phyloP scores from a whole-genome alignment of 2,113 vertebrate species.

The Phyllostomus hastatus region DNA sequence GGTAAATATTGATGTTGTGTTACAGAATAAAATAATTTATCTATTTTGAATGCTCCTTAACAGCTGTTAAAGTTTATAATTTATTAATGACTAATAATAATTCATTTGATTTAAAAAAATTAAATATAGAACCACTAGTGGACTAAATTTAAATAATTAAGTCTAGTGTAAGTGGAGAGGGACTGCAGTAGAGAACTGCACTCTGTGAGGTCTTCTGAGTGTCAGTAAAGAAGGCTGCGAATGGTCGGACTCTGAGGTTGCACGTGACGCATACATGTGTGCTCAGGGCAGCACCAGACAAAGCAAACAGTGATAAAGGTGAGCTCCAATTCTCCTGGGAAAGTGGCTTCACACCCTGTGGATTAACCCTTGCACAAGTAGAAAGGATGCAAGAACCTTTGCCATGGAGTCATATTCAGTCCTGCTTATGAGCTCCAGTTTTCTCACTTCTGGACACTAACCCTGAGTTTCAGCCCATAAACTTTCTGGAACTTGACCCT shows the following conservation, averaged over 20 bases:
- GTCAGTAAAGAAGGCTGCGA: background rate
- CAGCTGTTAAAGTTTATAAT: constrained; percentile 57
- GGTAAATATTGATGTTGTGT: constrained; percentile 36
- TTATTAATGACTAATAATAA: constrained; percentile 68
- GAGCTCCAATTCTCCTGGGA: background rate
- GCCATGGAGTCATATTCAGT: no score
- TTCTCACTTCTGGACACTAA: background rate
- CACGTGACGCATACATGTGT: fast-evolving
- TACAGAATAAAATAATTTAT: background rate
- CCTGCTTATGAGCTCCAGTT: background rate
- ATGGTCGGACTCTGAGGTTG: background rate
- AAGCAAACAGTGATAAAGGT: background rate
- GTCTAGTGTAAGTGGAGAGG: background rate
- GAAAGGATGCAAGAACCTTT: background rate
- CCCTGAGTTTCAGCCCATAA: background rate
- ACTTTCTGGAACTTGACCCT: background rate
- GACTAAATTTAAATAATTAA: constrained; percentile 64
- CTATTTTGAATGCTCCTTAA: constrained; percentile 53
- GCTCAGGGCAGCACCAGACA: background rate
- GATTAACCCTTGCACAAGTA: background rate
- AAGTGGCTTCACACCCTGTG: background rate
- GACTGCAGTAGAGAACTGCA: background rate
- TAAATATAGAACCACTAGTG: constrained; percentile 61
- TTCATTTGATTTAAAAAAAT: constrained; percentile 26
- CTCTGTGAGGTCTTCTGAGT: background rate